Conservation (phyloP, 2,797 vertebrate genomes). For the Chanos chanos region DNA sequence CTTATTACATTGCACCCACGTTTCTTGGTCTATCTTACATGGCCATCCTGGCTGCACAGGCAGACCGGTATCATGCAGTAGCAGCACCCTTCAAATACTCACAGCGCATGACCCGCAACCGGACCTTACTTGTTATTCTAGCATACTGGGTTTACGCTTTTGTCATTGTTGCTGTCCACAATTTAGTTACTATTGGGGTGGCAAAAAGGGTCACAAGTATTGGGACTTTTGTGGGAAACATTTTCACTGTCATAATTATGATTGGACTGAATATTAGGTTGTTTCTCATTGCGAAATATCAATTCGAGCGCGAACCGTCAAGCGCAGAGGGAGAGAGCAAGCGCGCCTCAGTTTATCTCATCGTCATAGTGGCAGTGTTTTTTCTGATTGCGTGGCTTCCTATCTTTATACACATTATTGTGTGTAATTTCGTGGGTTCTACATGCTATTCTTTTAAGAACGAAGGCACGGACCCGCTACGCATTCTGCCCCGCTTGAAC, state of each 20-base stretch:
- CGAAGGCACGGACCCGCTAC: constrained; percentile 69
- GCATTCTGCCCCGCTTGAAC: constrained; percentile 68
- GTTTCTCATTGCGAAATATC: constrained; percentile 70
- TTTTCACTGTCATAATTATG: constrained; percentile 68
- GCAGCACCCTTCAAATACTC: constrained; percentile 64
- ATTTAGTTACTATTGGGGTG: constrained; percentile 52
- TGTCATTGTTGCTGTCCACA: constrained; percentile 58
- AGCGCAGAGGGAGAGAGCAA: constrained; percentile 66
- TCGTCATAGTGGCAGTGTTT: constrained; percentile 65
- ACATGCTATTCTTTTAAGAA: constrained; percentile 64
- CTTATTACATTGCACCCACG: constrained; percentile 62
- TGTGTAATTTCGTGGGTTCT: constrained; percentile 46
- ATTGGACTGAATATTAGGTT: constrained; percentile 68
- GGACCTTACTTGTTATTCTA: constrained; percentile 63
- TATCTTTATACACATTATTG: constrained; percentile 51
- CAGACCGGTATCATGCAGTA: constrained; percentile 73
- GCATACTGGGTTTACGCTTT: constrained; percentile 72
- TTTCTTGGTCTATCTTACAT: constrained; percentile 77
- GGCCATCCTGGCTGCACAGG: constrained; percentile 73
- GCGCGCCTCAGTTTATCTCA: constrained; percentile 66
- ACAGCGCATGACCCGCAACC: constrained; percentile 61
- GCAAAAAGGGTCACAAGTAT: constrained; percentile 57
- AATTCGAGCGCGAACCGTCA: constrained; percentile 58
- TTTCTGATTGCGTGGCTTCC: constrained; percentile 70
- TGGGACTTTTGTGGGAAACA: constrained; percentile 62